Percentiles rank a stretch among this genome's conserved stretches.
These are phyloP conservation scores for Muricea muricata DNA, from an alignment of 92 coral and sea anemone species.

Conservation along the genomic window DNA sequence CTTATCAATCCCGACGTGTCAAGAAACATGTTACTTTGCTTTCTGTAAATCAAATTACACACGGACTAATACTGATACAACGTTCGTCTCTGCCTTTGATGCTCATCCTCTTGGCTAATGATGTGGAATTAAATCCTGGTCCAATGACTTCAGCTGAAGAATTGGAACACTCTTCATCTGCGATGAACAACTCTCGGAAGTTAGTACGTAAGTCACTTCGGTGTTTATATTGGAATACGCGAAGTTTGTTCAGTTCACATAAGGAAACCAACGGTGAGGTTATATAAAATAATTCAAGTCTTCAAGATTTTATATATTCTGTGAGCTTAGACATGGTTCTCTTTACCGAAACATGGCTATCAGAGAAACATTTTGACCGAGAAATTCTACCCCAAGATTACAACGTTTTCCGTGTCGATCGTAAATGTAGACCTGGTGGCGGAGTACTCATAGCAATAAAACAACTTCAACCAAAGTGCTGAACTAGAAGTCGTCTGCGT, in stretches of 20 bases:
- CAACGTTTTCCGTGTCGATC: constrained; percentile 48
- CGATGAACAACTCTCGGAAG: too few relatives aligned
- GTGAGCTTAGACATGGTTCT: not conserved
- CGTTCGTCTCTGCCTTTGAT: constrained; percentile 5
- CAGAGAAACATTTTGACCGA: constrained; percentile 17
- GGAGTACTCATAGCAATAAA: constrained; percentile 60
- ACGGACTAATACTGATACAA: not conserved
- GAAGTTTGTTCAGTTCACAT: not conserved
- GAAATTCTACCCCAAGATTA: constrained; percentile 46
- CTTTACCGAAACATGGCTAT: constrained; percentile 50
- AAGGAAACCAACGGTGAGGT: not conserved
- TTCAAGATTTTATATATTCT: not conserved
- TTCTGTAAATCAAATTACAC: not conserved
- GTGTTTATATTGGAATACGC: not conserved
- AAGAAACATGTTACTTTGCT: not conserved
- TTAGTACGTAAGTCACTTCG: not conserved
- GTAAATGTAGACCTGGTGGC: constrained; percentile 55
- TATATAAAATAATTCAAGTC: not conserved
- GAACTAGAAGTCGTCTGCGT: not conserved
- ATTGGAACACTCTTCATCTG: too few relatives aligned
- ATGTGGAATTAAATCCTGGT: constrained; percentile 5
- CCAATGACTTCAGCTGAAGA: not conserved
- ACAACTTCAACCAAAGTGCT: not conserved
- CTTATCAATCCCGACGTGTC: not conserved
- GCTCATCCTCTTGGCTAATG: not conserved